phyloP scores from a whole-genome alignment of 2,113 vertebrate species.

The Gallinago undulata region DNA sequence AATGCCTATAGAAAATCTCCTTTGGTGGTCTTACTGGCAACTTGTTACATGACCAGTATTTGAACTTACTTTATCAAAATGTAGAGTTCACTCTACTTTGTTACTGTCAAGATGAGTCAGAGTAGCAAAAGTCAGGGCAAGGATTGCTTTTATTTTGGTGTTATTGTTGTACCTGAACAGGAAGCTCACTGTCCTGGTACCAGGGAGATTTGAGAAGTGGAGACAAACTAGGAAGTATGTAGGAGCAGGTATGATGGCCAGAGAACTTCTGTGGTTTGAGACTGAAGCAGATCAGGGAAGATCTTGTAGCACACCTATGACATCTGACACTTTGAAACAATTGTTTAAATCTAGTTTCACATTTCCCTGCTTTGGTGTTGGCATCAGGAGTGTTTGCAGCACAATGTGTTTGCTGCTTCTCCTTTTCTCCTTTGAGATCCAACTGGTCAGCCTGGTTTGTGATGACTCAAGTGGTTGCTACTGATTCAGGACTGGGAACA shows the following conservation, averaged over 20 bases:
- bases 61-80: neutral
- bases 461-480: fast-evolving
- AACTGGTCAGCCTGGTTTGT: neutral
- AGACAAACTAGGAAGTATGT: neutral
- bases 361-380: neutral
- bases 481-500: neutral
- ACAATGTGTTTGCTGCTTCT: neutral
- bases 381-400: neutral
- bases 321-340: neutral
- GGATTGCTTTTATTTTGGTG: neutral
- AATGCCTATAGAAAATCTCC: neutral
- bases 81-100: neutral
- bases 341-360: neutral
- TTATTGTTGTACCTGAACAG: neutral
- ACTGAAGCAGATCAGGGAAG: neutral
- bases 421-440: neutral
- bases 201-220: neutral
- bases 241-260: neutral
- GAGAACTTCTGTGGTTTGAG: neutral
- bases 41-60: neutral
- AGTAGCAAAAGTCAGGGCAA: neutral
- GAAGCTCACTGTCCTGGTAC: fast-evolving
- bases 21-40: neutral
- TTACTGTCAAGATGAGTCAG: neutral
- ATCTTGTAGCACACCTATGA: neutral